These are phyloP conservation scores for Bubalus kerabau DNA, from an alignment of 2,113 vertebrate genomes.

Conservation along the genomic window DNA sequence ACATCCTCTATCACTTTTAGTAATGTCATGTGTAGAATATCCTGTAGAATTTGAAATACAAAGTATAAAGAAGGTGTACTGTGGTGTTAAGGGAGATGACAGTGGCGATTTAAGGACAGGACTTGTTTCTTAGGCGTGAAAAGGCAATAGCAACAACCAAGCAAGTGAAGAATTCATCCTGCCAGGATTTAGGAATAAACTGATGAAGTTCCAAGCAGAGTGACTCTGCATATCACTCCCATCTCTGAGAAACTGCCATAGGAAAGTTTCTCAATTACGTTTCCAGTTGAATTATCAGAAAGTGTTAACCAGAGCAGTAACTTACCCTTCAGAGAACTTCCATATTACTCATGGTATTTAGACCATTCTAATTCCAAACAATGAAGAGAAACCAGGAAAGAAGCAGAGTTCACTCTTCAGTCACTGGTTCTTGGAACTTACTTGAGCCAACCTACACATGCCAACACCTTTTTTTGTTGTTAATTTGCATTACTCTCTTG, in stretches of 20 bases:
- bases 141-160: background rate
- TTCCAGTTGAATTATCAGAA: slow-evolving; percentile 50
- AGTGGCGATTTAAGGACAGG: background rate
- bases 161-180: background rate
- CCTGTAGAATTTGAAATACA: background rate
- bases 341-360: slow-evolving; percentile 16
- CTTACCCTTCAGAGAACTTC: slow-evolving; percentile 32
- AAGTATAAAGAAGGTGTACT: background rate
- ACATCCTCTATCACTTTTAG: background rate
- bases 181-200: slow-evolving; percentile 36
- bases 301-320: background rate
- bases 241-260: slow-evolving; percentile 24
- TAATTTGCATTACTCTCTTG: background rate
- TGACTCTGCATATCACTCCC: slow-evolving; percentile 38
- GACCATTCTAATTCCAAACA: slow-evolving; percentile 5
- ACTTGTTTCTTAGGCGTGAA: background rate
- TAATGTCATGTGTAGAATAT: background rate
- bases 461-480: background rate
- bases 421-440: background rate
- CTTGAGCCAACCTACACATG: background rate
- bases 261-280: background rate
- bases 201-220: slow-evolving; percentile 33
- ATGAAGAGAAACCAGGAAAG: background rate
- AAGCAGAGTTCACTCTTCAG: background rate
- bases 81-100: background rate